Conservation (phyloP, 2,888 invertebrate species). For the Sceliomorpha sp. region DNA sequence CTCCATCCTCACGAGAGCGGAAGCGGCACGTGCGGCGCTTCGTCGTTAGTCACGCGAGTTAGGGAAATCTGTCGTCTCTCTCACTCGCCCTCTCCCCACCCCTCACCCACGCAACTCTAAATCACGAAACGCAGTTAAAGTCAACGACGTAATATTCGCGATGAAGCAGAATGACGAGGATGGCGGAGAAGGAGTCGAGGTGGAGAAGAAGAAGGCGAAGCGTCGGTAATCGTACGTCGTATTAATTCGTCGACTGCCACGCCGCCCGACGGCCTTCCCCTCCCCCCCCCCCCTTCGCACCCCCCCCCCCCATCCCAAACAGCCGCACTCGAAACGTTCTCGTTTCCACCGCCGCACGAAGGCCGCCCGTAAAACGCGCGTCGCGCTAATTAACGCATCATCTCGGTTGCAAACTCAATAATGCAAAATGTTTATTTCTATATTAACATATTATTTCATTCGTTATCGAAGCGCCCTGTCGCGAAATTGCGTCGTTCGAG, state of each 20-base stretch:
- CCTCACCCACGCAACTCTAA: no score
- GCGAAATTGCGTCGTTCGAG: no score
- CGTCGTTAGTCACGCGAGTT: constrained; percentile 47
- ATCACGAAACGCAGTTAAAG: constrained; percentile 55
- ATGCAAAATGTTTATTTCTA: no score
- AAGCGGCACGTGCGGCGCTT: constrained; percentile 54
- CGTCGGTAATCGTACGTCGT: constrained; percentile 46
- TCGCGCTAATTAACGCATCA: no score
- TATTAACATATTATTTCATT: no score
- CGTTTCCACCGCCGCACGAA: not conserved
- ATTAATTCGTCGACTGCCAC: constrained; percentile 29
- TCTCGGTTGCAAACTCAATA: no score
- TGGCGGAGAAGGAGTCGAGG: no score
- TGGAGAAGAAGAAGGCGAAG: no score
- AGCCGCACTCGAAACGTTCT: no score
- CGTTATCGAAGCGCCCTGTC: not conserved
- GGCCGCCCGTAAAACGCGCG: not conserved
- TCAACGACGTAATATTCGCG: constrained; percentile 51
- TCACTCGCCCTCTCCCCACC: no score
- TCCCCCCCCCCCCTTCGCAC: no score
- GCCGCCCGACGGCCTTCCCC: no score
- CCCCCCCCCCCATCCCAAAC: not conserved
- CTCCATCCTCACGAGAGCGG: constrained; percentile 44
- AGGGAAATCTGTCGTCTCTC: constrained; percentile 55
- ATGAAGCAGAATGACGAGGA: constrained; percentile 48